Conservation (phyloP, 2,797 vertebrate species). For the Pteropus rufus region DNA sequence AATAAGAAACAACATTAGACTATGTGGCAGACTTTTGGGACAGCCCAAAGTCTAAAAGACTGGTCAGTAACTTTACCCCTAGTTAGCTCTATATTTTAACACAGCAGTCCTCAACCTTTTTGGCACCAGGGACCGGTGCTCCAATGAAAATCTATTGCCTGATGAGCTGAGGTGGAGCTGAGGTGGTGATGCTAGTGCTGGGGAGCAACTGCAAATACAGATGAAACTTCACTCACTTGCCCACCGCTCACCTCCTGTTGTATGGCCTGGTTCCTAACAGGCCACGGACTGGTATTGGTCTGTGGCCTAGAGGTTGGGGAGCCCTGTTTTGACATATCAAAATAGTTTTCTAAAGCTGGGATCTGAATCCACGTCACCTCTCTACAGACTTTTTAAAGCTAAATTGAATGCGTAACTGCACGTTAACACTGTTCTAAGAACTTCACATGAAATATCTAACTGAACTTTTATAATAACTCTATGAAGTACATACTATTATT, state of each 20-base stretch:
- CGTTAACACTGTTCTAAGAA: neutral
- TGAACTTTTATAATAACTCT: conserved; percentile 10
- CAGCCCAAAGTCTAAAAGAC: neutral
- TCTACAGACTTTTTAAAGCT: neutral
- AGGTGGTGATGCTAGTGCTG: no score
- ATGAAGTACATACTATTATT: neutral
- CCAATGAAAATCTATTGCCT: no score
- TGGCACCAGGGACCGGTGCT: no score
- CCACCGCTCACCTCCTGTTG: no score
- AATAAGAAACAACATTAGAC: neutral
- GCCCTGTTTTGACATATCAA: neutral
- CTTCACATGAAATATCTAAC: neutral
- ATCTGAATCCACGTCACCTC: neutral
- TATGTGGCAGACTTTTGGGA: neutral
- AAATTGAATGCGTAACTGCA: neutral
- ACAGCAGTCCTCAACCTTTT: neutral
- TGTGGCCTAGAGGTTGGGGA: no score
- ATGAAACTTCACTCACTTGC: no score
- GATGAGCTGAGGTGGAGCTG: no score
- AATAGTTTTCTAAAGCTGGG: neutral
- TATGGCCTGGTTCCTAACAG: no score
- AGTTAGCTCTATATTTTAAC: neutral
- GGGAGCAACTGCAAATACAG: no score
- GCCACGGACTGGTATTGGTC: no score
- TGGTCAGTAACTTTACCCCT: neutral